These are phyloP conservation scores for Lochmaea capreae DNA, from an alignment of 2,888 invertebrate species.

Conservation along the genomic window DNA sequence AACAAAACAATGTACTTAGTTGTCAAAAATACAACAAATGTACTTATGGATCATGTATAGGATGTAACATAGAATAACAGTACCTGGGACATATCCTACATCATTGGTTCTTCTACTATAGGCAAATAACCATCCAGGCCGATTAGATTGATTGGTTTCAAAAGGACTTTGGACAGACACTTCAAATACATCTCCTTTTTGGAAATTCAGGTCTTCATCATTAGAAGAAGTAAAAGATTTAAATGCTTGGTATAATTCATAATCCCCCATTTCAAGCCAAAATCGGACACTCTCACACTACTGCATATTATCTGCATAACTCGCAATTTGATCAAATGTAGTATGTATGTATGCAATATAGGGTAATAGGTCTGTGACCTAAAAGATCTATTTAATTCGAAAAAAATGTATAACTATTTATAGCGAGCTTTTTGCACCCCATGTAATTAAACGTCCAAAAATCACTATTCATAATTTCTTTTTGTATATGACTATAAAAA, in stretches of 20 bases:
- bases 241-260: conserved; percentile 63
- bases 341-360: neutral
- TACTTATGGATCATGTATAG: conserved; percentile 6
- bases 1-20: neutral
- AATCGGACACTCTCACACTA: conserved; percentile 45
- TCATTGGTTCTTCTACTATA: conserved; percentile 63
- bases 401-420: neutral
- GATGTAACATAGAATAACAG: conserved; percentile 32
- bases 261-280: conserved; percentile 62
- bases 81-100: conserved; percentile 65
- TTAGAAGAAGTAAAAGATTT: conserved; percentile 60
- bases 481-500: conserved; percentile 11
- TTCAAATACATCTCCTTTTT: conserved; percentile 65
- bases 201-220: conserved; percentile 60
- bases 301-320: conserved; percentile 51
- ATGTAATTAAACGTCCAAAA: conserved; percentile 38
- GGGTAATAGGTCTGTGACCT: neutral
- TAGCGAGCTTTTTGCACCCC: neutral
- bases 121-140: conserved; percentile 63
- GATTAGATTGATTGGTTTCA: conserved; percentile 54
- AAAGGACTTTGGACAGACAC: conserved; percentile 61
- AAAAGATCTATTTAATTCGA: neutral
- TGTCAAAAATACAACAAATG: neutral
- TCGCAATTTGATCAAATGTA: conserved; percentile 28
- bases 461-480: conserved; percentile 41